Evolutionary conservation across 2,888 invertebrate species (phyloP).

Genomic region (Chromoteleia sp.): DNA sequence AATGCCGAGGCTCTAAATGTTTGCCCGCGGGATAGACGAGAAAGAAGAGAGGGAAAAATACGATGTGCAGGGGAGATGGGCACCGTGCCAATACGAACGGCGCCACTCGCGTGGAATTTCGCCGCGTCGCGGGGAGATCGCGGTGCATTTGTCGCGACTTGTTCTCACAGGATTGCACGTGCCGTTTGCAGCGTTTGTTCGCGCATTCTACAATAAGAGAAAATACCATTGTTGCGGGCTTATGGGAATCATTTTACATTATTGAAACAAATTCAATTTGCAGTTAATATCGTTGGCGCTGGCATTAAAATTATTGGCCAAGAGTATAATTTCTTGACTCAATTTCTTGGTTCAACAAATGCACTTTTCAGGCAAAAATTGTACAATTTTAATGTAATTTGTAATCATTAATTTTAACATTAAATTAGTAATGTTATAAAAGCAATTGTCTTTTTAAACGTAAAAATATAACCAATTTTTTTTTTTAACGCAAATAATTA

Average conservation of each 20-base stretch:
- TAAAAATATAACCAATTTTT: too few species aligned
- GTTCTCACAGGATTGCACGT: conserved; percentile 50
- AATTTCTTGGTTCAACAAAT: too few species aligned
- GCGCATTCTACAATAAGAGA: conserved; percentile 42
- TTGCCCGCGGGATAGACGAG: conserved; percentile 23
- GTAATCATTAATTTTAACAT: too few species aligned
- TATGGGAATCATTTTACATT: conserved; percentile 39
- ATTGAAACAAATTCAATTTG: conserved; percentile 39
- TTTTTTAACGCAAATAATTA: too few species aligned
- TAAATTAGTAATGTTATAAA: too few species aligned
- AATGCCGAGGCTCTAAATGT: conserved; percentile 21
- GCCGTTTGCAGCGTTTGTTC: conserved; percentile 25
- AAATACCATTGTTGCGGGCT: conserved; percentile 42
- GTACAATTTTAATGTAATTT: too few species aligned
- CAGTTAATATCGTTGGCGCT: background rate
- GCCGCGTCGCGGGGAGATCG: conserved; percentile 15
- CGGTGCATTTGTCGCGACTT: conserved; percentile 40
- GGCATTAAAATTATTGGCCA: background rate
- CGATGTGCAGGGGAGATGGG: conserved; percentile 27
- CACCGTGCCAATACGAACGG: conserved; percentile 34
- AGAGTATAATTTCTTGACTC: background rate
- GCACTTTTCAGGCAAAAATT: too few species aligned
- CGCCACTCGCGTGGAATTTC: conserved; percentile 53
- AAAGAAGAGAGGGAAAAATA: conserved; percentile 46
- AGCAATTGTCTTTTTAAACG: too few species aligned